Conservation (phyloP, 2,888 invertebrate species). For the Calameuta idolon region DNA sequence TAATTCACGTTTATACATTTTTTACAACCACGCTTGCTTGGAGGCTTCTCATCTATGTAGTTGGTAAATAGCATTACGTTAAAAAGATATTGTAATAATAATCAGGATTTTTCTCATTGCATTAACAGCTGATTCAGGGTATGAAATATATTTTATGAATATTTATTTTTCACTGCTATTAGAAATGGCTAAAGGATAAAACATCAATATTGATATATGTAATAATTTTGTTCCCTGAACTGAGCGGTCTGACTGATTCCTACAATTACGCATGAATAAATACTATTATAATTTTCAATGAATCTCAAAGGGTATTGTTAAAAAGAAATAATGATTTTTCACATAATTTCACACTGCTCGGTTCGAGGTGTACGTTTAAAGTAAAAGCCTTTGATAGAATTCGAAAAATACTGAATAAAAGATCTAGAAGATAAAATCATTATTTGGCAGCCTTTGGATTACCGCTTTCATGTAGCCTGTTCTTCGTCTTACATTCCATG, state of each 20-base stretch:
- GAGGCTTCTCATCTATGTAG: conserved; percentile 36
- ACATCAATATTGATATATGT: conserved; percentile 5
- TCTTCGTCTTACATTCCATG: neutral
- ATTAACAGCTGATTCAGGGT: conserved; percentile 14
- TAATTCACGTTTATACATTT: conserved; percentile 26
- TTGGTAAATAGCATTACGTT: conserved; percentile 31
- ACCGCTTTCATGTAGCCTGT: neutral
- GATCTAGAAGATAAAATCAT: neutral
- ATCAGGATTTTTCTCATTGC: conserved; percentile 8
- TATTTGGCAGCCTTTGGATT: neutral
- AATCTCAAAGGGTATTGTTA: neutral
- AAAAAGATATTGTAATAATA: conserved; percentile 2
- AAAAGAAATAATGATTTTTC: neutral
- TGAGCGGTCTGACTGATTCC: neutral
- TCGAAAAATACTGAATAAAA: neutral
- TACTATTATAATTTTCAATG: neutral
- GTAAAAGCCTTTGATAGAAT: neutral
- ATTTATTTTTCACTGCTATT: conserved; percentile 7
- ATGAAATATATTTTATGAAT: conserved; percentile 13
- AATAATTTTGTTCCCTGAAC: conserved; percentile 4
- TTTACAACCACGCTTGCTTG: conserved; percentile 42
- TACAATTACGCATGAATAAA: neutral
- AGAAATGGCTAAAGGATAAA: neutral
- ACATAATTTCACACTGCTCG: neutral
- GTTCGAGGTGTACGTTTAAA: neutral